Evolutionary conservation across 2,113 vertebrate species (phyloP).

Genomic region (Tinamus guttatus): DNA sequence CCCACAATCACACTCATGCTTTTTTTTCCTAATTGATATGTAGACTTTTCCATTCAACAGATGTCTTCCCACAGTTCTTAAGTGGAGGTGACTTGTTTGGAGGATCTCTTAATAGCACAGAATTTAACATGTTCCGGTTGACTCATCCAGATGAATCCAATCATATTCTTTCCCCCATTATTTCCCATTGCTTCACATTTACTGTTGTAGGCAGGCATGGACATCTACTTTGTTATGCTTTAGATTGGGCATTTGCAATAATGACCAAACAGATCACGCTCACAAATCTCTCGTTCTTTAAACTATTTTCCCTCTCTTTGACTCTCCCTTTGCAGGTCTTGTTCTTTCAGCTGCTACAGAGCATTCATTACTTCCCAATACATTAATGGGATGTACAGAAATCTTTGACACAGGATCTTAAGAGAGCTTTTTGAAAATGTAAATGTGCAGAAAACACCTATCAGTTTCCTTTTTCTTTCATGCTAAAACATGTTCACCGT

Average conservation of each 20-base stretch:
- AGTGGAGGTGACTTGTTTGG: constrained; percentile 11
- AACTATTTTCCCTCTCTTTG: not conserved
- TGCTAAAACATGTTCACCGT: not conserved
- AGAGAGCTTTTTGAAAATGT: not conserved
- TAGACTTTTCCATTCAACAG: constrained; percentile 9
- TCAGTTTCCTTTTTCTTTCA: not conserved
- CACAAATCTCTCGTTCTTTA: not conserved
- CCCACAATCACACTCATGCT: constrained; percentile 20
- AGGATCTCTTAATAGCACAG: not conserved
- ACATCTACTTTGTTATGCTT: not conserved
- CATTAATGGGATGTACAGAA: not conserved
- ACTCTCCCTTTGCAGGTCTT: not conserved
- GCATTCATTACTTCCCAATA: not conserved
- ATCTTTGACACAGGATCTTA: not conserved
- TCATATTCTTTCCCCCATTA: not conserved
- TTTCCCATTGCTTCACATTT: not conserved
- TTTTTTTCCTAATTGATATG: constrained; percentile 7
- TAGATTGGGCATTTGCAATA: not conserved
- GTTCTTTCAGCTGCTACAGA: not conserved
- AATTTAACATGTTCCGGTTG: constrained; percentile 1
- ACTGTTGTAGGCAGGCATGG: not conserved
- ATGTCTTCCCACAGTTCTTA: constrained; percentile 12
- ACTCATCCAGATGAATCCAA: not conserved
- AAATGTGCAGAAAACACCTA: not conserved
- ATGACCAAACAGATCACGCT: not conserved